Evolutionary conservation across 1,140 invertebrate genomes (phyloP).

Genomic region (Cotesia chilonis): DNA sequence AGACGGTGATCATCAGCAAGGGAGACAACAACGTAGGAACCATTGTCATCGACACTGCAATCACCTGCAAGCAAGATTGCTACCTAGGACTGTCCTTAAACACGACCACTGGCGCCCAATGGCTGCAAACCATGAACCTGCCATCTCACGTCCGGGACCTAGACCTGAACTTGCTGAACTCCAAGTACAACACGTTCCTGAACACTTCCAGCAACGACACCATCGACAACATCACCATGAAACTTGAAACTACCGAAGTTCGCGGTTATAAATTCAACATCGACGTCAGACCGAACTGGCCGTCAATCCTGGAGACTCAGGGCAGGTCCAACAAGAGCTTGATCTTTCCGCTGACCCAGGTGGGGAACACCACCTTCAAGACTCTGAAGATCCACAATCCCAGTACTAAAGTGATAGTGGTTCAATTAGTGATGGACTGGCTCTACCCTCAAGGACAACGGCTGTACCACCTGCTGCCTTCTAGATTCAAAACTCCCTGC

Average conservation of each 20-base stretch:
- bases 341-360: constrained; percentile 82
- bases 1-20: constrained; percentile 57
- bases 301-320: constrained; percentile 63
- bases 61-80: constrained; percentile 76
- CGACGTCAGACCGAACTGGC: constrained; percentile 79
- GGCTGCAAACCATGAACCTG: constrained; percentile 76
- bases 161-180: constrained; percentile 71
- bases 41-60: constrained; percentile 74
- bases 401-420: constrained; percentile 67
- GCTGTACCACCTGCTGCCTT: constrained; percentile 66
- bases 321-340: constrained; percentile 66
- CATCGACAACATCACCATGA: constrained; percentile 75
- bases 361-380: constrained; percentile 78
- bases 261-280: constrained; percentile 76
- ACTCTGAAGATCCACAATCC: constrained; percentile 73
- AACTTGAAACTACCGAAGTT: constrained; percentile 80
- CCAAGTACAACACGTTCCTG: constrained; percentile 68
- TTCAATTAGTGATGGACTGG: constrained; percentile 73
- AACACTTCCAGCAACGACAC: constrained; percentile 63
- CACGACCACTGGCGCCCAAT: constrained; percentile 71
- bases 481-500: constrained; percentile 59
- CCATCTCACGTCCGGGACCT: constrained; percentile 71
- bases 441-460: constrained; percentile 66
- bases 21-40: constrained; percentile 66
- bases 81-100: constrained; percentile 75